Evolutionary conservation across 2,888 invertebrate genomes (phyloP), one percentile per base, ranked within the genome.

Genomic region (Calameuta pallipes): DNA sequence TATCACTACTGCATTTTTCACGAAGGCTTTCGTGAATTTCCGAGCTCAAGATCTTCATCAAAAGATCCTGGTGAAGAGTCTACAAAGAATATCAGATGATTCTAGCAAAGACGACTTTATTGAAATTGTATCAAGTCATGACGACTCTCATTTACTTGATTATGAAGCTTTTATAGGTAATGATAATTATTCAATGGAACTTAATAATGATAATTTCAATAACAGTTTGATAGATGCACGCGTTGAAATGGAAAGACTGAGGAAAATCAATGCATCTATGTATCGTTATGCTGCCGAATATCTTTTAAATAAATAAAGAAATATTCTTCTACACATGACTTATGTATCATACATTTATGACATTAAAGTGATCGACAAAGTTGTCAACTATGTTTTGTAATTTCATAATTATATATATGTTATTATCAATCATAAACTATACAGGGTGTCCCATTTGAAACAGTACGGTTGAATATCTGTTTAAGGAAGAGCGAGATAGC

Each of bases 1-100:
- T 0, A 92, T 97, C 1, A 96, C 95, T 1, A 96, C 97, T 91
- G 93, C 96, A 1, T 93, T 93, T 79, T 95, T 96, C 86, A 93
- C 94, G 0, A 89, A 94, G 1, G 94, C 94, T 56, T 93, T 93
- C 79, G 92, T 93, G 4, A 93, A 94, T 80, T 94, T 95, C 83
- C 94, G 93, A 80, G 92, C 93, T 79, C 93, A 94, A 76, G 93
- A 93, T 75, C 94, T 94, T 70, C 92, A 93, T 81, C 94, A 94
- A 0, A 93, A 90, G 80, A 89, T 94, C 23, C 91, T 94, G 35
- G 87, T 95, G 6, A 94, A 94, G 77, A 94, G 93, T 80, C 92
- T 97, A 77, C 94, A 95, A 84, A 94, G 95, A 80, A 94, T 93
- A 84, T 91, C 94, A 23, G 95, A 95, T 83, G 92, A 92, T 74